Base-by-base conservation (phyloP, 2,797 vertebrate genomes). In the Epinephelus malabaricus region DNA sequence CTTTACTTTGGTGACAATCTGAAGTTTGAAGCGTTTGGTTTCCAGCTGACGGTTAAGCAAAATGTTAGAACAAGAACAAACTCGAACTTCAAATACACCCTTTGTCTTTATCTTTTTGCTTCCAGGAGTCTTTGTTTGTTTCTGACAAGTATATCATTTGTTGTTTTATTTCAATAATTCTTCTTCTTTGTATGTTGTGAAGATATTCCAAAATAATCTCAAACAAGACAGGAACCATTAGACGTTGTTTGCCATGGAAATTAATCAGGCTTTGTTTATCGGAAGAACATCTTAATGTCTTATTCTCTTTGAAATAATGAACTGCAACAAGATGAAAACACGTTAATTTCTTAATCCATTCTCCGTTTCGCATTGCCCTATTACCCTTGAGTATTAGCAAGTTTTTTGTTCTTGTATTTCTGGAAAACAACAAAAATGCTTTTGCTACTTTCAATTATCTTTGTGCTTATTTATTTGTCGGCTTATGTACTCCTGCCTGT, bases 261-360 rank as follows among this genome's bases (percentile, higher is more conserved):
- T 94, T 93, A 93, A 95, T 95, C 92, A 94, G 85, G 88, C 88
- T 94, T 90, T 95, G 94, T 95, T 95, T 95, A 94, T 95, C 82
- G 50, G 92, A 86, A 89, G 75, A 88, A 89, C 89, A 90, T 94
- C 87, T 87, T 95, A 94, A 95, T 95, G 93, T 92, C 86, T 92
- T 91, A 95, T 96, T 95, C 94, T 94, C 90, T 96, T 96, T 96
- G 95, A 96, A 95, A 95, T 95, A 95, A 95, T 94, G 91, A 94
- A 93, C 86, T 92, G 92, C 85, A 89, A 86, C 88, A 82, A 92
- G 90, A 95, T 92, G 85, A 95, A 94, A 95, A 95, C 92, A 93
- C 93, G 89, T 91, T 90, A 86, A 94, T 94, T 94, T 93, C 86
- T 89, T 93, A 91, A 94, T 93, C 88, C 86, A 88, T 87, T 94